A percentile compares a stretch with the other conserved stretches of the same genome.
Conservation (phyloP, 2,888 invertebrate genomes). For the Drosophila mimica region DNA sequence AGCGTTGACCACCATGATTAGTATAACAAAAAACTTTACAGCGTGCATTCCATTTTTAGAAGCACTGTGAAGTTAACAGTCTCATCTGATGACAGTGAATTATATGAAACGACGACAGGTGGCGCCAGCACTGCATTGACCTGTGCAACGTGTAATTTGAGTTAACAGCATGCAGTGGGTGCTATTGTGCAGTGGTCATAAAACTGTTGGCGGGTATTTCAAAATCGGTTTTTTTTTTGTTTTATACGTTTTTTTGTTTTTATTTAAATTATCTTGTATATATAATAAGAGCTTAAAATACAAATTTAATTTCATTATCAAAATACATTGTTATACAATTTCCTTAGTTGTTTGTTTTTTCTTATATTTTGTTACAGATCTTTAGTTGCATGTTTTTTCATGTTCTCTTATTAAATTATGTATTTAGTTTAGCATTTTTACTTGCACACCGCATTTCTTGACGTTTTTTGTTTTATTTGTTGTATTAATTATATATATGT, state of each 20-base stretch:
- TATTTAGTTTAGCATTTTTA: conserved; percentile 54
- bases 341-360: conserved; percentile 64
- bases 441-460: conserved; percentile 44
- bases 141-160: background rate
- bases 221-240: background rate
- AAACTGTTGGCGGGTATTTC: background rate
- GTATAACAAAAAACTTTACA: background rate
- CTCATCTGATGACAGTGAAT: background rate
- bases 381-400: conserved; percentile 48
- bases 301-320: conserved; percentile 78
- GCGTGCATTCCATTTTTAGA: background rate
- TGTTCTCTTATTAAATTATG: conserved; percentile 48
- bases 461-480: conserved; percentile 10
- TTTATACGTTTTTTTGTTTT: conserved; percentile 43
- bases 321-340: conserved; percentile 80
- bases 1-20: background rate
- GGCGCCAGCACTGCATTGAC: conserved; percentile 3
- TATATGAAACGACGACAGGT: background rate
- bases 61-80: background rate
- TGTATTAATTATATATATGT: conserved; percentile 12
- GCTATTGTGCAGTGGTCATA: background rate
- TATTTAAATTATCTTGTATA: conserved; percentile 76
- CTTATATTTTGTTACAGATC: conserved; percentile 55
- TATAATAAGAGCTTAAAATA: conserved; percentile 75
- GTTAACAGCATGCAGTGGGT: background rate